Conservation (phyloP, 2,113 vertebrate species). For the Motacilla tschutschensis region DNA sequence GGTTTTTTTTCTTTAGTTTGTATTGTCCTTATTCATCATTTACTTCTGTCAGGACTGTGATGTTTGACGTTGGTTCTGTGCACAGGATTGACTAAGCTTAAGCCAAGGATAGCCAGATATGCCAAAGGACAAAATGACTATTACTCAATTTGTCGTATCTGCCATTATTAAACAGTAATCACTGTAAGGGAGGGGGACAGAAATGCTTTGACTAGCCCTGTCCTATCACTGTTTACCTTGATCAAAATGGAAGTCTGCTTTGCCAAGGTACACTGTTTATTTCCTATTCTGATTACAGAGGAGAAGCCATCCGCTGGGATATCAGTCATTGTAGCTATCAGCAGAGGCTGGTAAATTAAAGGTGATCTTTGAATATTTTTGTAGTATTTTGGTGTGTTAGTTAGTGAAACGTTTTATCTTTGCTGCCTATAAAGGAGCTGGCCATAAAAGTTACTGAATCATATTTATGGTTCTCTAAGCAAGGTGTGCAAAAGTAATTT, state of each 20-base stretch:
- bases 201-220: background rate
- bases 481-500: background rate
- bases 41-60: conserved; percentile 7
- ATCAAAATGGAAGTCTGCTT: background rate
- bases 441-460: background rate
- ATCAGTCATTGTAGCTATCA: background rate
- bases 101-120: conserved; percentile 8
- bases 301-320: background rate
- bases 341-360: background rate
- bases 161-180: conserved; percentile 6
- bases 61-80: conserved; percentile 30
- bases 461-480: background rate
- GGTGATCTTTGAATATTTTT: background rate
- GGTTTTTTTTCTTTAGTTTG: conserved; percentile 19
- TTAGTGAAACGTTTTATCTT: background rate
- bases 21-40: conserved; percentile 38
- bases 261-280: background rate
- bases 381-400: background rate
- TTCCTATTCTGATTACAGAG: background rate
- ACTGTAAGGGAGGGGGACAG: background rate
- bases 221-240: background rate
- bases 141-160: background rate
- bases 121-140: conserved; percentile 6
- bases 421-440: background rate
- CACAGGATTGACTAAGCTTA: conserved; percentile 14